These are phyloP conservation scores for Ochotona princeps DNA, from an alignment of 2,113 vertebrate species.

Conservation along the genomic window DNA sequence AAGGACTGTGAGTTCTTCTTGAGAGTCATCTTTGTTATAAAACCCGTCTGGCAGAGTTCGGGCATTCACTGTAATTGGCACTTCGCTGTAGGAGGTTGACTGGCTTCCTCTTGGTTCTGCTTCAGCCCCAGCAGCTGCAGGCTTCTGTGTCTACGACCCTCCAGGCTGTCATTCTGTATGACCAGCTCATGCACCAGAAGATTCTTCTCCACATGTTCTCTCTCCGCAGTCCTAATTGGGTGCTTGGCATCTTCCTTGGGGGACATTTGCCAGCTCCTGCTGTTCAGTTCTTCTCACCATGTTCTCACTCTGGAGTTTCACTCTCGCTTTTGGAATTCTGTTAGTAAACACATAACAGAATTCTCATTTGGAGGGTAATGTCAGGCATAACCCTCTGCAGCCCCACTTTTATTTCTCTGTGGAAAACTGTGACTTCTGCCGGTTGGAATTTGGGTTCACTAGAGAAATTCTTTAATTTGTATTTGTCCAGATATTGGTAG, in stretches of 20 bases:
- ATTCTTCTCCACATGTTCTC: neutral
- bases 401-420: slow-evolving; percentile 28
- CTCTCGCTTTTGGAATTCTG: slow-evolving; percentile 13
- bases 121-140: slow-evolving; percentile 29
- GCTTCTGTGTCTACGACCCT: neutral
- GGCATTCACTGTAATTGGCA: neutral
- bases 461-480: slow-evolving; percentile 1
- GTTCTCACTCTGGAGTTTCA: slow-evolving; percentile 47
- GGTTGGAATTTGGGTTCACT: neutral
- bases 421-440: slow-evolving; percentile 18
- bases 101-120: slow-evolving; percentile 33
- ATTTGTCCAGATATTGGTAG: neutral
- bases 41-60: neutral
- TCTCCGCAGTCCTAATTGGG: neutral
- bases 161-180: slow-evolving; percentile 18
- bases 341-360: slow-evolving; percentile 34
- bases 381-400: neutral
- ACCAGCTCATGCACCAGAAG: neutral
- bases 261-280: neutral
- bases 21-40: neutral
- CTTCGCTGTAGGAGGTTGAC: neutral
- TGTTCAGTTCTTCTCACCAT: neutral
- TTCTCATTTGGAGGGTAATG: slow-evolving; percentile 44
- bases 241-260: slow-evolving; percentile 13
- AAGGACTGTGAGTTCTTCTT: neutral